Evolutionary conservation across 2,113 vertebrate species (phyloP).

Genomic region (Cephalopterus ornatus): DNA sequence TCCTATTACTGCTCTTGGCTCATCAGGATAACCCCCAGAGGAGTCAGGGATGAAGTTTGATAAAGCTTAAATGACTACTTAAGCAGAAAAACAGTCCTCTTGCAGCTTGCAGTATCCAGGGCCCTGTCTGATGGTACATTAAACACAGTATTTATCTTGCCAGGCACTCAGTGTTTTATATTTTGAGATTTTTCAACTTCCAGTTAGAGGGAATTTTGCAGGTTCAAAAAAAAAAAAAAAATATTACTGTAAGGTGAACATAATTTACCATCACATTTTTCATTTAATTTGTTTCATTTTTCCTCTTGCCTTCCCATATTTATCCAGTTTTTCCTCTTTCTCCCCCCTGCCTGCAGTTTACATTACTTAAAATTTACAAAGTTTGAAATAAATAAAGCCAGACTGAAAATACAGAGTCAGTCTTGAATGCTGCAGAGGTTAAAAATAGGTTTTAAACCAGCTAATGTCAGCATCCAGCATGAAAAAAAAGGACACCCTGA

Average conservation of each 20-base stretch:
- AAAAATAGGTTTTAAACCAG: constrained; percentile 73
- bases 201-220: neutral
- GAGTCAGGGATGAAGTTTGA: neutral
- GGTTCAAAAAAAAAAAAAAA: neutral
- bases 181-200: neutral
- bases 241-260: neutral
- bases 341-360: neutral
- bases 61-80: neutral
- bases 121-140: neutral
- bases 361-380: constrained; percentile 19
- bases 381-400: constrained; percentile 51
- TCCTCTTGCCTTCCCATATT: neutral
- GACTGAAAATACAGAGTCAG: constrained; percentile 50
- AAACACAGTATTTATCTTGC: constrained; percentile 7
- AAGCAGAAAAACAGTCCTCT: neutral
- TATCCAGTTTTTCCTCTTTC: neutral
- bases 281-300: neutral
- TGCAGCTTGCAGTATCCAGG: neutral
- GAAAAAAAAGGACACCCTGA: constrained; percentile 71
- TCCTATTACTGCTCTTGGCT: neutral
- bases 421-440: constrained; percentile 48
- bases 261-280: neutral
- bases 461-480: constrained; percentile 65
- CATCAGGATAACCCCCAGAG: neutral
- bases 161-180: neutral